Base-by-base conservation (phyloP, 2,113 vertebrate genomes). In the Elaphurus davidianus region DNA sequence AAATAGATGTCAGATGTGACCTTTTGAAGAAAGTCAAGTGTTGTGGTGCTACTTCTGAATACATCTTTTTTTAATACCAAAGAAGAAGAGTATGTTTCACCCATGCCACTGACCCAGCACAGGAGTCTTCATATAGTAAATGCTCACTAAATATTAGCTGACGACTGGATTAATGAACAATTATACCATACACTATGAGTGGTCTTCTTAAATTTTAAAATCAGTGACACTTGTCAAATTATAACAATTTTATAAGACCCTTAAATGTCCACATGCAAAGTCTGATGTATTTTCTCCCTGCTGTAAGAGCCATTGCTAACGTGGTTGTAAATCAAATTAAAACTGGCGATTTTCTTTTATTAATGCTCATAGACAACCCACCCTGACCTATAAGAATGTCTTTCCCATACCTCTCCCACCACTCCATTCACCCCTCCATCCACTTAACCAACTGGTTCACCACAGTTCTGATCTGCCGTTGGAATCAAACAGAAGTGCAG, bases 401-500 rank as follows among this genome's bases (percentile, higher is more conserved):
- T 76, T 81, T 81, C 25, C 9, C 16, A 43, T 89, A 9, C 47
- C 25, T 96, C 45, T 90, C 17, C 30, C 28, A 89, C 36, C 57
- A 36, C 13, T 40, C 55, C 57, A 74, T 52, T 90, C 25, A 59
- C 55, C 60, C 50, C 92, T 59, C 47, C 21, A 91, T 59, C 54
- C 30, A 91, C 36, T 71, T 81, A 54, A 62, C n/a, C 85, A 91
- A 25, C 50, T 87, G 40, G 50, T 62, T 92, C 67, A 90, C 19
- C n/a, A 43, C 8, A 3, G 76, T 86, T 62, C 76, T 84, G 85
- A 40, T 15, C 47, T 95, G 25, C 45, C 43, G 91, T 91, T 94
- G 55, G 52, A 94, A 96, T 52, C 45, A n/a, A n/a, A n/a, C n/a
- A 84, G 36, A 91, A 82, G 55, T n/a, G 88, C 82, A 98, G 79